These are phyloP conservation scores for Myotis pilosus DNA, from an alignment of 2,797 vertebrate species.

Conservation along the genomic window DNA sequence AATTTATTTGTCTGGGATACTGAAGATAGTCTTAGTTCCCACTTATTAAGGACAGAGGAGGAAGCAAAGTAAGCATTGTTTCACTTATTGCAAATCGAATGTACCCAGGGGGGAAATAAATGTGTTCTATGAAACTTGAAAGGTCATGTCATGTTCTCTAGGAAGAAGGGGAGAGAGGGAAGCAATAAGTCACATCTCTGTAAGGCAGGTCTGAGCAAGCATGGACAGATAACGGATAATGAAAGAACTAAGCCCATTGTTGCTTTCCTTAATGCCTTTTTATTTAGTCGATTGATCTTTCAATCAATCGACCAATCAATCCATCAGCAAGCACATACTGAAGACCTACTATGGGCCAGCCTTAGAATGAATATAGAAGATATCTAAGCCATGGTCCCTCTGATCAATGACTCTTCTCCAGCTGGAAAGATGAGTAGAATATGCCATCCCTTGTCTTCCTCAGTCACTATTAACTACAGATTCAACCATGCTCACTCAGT, in stretches of 20 bases:
- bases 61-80: slow-evolving; percentile 76
- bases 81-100: slow-evolving; percentile 72
- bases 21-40: background rate
- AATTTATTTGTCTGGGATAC: slow-evolving; percentile 67
- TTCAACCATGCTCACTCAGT: background rate
- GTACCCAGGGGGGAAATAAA: slow-evolving; percentile 57
- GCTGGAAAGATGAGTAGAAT: background rate
- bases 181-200: slow-evolving; percentile 64
- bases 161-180: background rate
- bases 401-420: background rate
- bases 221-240: slow-evolving; percentile 9
- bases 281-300: background rate
- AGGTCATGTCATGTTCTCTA: slow-evolving; percentile 63
- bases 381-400: background rate
- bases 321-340: background rate
- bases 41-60: slow-evolving; percentile 58
- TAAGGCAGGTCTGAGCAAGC: background rate
- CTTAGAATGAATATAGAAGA: background rate
- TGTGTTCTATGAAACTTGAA: slow-evolving; percentile 57
- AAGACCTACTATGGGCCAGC: background rate
- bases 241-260: slow-evolving; percentile 35
- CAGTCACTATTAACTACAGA: background rate
- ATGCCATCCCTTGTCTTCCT: background rate
- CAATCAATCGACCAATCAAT: background rate
- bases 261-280: slow-evolving; percentile 48